Conservation (phyloP, 2,888 invertebrate species). For the Synergus gifuensis region DNA sequence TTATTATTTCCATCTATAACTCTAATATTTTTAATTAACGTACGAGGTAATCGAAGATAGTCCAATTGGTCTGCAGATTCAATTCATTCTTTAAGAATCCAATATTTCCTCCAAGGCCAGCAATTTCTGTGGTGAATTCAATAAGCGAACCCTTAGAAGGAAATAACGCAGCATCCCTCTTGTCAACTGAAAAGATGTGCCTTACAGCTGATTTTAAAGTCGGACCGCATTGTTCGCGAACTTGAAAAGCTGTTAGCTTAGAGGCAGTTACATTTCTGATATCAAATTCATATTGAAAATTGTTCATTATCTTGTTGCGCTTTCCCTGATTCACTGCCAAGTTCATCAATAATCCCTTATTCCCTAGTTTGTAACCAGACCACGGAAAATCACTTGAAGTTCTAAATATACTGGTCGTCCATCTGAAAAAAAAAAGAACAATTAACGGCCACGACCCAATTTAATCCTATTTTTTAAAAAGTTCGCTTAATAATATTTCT, state of each 20-base stretch:
- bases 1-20: no score
- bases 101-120: conserved; percentile 95
- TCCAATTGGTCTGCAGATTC: conserved; percentile 85
- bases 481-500: no score
- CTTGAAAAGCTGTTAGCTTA: conserved; percentile 88
- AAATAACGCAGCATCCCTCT: conserved; percentile 89
- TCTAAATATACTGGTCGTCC: conserved; percentile 87
- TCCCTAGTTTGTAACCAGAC: conserved; percentile 90
- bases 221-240: conserved; percentile 94
- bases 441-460: background rate
- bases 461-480: no score
- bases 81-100: conserved; percentile 91
- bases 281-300: conserved; percentile 91
- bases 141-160: conserved; percentile 87
- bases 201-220: conserved; percentile 92
- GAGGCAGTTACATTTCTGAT: conserved; percentile 89
- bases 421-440: conserved; percentile 77
- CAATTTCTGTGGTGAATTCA: conserved; percentile 89
- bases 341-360: conserved; percentile 89
- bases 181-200: conserved; percentile 89
- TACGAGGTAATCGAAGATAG: conserved; percentile 82
- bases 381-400: conserved; percentile 88
- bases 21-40: conserved; percentile 59
- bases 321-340: conserved; percentile 84
- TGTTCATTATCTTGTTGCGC: conserved; percentile 82